phyloP scores from a whole-genome alignment of 64 coral and sea anemone species.

The Anthopleura sola region DNA sequence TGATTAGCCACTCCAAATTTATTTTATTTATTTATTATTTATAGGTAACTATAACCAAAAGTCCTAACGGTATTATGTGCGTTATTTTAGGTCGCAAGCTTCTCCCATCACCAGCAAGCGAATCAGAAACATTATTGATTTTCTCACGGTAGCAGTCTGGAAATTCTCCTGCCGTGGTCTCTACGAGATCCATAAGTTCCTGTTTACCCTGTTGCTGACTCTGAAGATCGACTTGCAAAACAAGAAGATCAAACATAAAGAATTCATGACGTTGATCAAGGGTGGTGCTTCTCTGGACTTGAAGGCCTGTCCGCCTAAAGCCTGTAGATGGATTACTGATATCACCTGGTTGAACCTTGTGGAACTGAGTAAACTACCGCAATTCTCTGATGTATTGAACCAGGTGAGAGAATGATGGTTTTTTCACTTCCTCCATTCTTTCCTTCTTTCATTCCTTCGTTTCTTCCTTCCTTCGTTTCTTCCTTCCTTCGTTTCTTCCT shows the following conservation, averaged over 20 bases:
- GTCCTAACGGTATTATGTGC: neutral
- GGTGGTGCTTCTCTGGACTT: constrained; percentile 90
- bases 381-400: constrained; percentile 94
- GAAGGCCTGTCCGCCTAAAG: constrained; percentile 84
- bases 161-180: constrained; percentile 75
- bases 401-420: constrained; percentile 31
- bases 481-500: neutral
- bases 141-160: constrained; percentile 91
- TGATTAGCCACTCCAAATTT: too few relatives aligned
- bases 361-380: constrained; percentile 81
- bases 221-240: constrained; percentile 90
- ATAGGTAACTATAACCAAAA: too few relatives aligned
- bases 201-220: constrained; percentile 83
- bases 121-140: constrained; percentile 95
- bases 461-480: neutral
- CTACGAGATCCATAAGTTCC: constrained; percentile 90
- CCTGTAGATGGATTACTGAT: constrained; percentile 93
- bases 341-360: constrained; percentile 95
- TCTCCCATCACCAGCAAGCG: constrained; percentile 90
- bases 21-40: too few relatives aligned
- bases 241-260: constrained; percentile 87
- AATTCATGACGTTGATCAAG: constrained; percentile 96
- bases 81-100: constrained; percentile 56
- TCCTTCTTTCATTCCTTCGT: neutral
- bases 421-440: neutral